A percentile compares a stretch with the other conserved stretches of the same genome.
phyloP scores from a whole-genome alignment of 1,140 invertebrate species.

The Oscheius sp. region DNA sequence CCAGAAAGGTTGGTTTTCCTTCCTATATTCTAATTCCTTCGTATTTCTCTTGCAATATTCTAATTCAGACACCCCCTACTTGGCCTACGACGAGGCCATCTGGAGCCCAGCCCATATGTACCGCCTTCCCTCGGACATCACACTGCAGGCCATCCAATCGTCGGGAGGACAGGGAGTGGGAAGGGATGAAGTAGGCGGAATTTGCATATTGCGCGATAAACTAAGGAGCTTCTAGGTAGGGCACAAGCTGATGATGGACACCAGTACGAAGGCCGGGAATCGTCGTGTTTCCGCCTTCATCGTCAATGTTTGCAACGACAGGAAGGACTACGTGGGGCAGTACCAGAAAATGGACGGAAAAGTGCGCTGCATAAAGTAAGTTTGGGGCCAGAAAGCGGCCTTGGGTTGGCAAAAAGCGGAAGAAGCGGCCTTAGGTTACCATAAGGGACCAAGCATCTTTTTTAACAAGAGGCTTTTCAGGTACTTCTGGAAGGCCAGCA shows the following conservation, averaged over 20 bases:
- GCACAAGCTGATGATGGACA: constrained; percentile 6
- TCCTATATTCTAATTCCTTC: too few species aligned
- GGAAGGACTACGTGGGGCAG: constrained; percentile 50
- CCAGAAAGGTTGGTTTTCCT: too few species aligned
- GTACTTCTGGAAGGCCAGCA: constrained; percentile 47
- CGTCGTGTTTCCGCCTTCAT: constrained; percentile 50
- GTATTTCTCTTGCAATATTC: not conserved
- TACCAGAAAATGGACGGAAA: constrained; percentile 59
- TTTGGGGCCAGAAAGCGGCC: not conserved
- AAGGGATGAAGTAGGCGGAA: constrained; percentile 10
- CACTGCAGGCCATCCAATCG: not conserved
- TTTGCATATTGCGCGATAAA: too few species aligned
- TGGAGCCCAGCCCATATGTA: constrained; percentile 1
- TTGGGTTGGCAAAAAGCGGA: not conserved
- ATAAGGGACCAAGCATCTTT: not conserved
- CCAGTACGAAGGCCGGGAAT: constrained; percentile 40
- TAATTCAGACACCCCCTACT: constrained; percentile 1
- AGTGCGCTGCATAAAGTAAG: constrained; percentile 49
- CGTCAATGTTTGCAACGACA: constrained; percentile 31
- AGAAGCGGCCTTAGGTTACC: too few species aligned
- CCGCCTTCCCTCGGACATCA: constrained; percentile 1
- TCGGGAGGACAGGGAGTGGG: constrained; percentile 15
- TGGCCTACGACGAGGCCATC: not conserved
- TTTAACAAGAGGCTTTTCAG: constrained; percentile 29
- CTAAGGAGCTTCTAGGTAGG: constrained; percentile 12